Conservation (phyloP, 2,797 vertebrate species). For the Octomys mimax region DNA sequence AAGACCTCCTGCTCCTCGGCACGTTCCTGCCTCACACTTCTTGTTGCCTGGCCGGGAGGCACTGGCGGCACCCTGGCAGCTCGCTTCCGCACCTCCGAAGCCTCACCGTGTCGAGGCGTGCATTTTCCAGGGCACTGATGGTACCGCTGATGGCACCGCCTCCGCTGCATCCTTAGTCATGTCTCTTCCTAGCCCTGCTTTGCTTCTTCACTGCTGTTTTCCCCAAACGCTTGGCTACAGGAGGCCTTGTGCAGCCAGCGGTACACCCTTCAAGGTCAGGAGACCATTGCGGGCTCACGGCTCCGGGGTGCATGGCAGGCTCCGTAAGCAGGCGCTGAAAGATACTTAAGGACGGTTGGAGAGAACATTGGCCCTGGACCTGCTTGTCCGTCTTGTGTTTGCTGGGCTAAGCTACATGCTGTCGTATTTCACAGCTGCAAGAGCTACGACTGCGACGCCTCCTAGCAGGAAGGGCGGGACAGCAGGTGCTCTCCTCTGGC, state of each 20-base stretch:
- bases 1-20: background rate
- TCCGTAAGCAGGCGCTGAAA: background rate
- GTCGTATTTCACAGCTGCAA: background rate
- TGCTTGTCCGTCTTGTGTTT: background rate
- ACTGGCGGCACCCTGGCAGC: background rate
- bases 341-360: background rate
- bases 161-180: background rate
- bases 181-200: background rate
- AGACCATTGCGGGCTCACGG: background rate
- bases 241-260: background rate
- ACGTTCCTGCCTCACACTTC: background rate
- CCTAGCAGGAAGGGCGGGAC: background rate
- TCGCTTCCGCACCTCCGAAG: background rate
- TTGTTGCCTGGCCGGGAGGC: background rate
- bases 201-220: background rate
- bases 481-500: background rate
- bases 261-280: background rate
- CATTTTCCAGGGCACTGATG: too few species aligned
- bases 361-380: background rate
- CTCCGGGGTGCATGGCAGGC: background rate
- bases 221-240: background rate
- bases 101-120: background rate
- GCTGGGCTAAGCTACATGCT: background rate
- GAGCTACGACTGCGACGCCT: background rate
- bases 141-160: background rate